phyloP scores from a whole-genome alignment of 2,797 vertebrate species.

The Necrosyrtes monachus region DNA sequence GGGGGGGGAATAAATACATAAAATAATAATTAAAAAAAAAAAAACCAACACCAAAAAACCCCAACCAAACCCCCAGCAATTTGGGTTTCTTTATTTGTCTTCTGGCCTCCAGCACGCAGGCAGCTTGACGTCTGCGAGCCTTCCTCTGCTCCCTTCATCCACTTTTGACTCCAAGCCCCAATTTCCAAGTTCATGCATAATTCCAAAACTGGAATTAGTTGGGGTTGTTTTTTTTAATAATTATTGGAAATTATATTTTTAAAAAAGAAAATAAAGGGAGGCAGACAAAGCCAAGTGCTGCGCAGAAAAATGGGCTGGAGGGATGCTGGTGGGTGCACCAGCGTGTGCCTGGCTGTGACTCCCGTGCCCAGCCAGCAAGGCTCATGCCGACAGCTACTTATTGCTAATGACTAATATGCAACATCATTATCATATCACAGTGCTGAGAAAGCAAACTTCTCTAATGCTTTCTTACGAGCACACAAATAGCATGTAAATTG shows the following conservation, averaged over 20 bases:
- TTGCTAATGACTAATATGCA: too few relatives aligned
- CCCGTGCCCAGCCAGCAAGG: background rate
- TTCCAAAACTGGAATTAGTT: background rate
- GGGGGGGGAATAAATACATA: background rate
- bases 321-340: background rate
- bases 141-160: background rate
- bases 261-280: background rate
- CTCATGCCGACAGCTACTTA: background rate
- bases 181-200: rapidly evolving
- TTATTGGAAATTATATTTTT: background rate
- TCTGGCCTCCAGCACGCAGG: background rate
- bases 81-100: background rate
- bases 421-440: rapidly evolving
- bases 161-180: background rate
- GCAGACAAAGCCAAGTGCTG: background rate
- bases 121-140: rapidly evolving
- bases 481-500: background rate
- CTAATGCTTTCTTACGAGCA: rapidly evolving
- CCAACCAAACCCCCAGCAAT: background rate
- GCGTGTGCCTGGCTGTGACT: too few relatives aligned
- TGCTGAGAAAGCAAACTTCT: background rate
- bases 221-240: too few relatives aligned
- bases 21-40: background rate
- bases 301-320: background rate
- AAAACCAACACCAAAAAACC: rapidly evolving